These are phyloP conservation scores for Nesometra sesokonis DNA, from an alignment of 35 echinoderm and acorn worm genomes.

Conservation along the genomic window DNA sequence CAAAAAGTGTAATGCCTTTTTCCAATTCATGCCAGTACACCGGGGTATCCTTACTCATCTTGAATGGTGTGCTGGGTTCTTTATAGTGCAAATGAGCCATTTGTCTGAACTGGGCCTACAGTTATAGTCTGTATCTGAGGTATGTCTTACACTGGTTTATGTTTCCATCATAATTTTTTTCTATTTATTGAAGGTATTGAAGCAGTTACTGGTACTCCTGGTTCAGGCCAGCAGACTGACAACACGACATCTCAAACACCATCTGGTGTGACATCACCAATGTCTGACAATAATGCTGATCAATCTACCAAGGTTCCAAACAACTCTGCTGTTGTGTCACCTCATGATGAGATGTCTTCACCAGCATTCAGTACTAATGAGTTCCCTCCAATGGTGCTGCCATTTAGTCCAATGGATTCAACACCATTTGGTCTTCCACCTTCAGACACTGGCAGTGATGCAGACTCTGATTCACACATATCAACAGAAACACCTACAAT, in stretches of 20 bases:
- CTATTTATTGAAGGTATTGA: background rate
- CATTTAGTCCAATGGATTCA: background rate
- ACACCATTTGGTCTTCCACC: background rate
- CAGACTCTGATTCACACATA: background rate
- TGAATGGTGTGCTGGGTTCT: too few relatives aligned
- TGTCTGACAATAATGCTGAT: background rate
- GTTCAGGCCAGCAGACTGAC: background rate
- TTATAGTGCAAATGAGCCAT: too few relatives aligned
- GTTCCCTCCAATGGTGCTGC: background rate
- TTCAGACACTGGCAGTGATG: background rate
- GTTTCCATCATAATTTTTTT: background rate
- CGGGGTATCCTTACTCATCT: too few relatives aligned
- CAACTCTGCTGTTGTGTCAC: background rate
- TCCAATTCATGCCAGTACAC: too few relatives aligned
- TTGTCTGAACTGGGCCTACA: too few relatives aligned
- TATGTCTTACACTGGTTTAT: too few relatives aligned
- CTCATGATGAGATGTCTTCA: background rate
- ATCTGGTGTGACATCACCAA: background rate
- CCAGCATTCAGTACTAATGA: background rate
- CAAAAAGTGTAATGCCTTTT: too few relatives aligned
- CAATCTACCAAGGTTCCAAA: background rate
- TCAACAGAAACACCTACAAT: background rate
- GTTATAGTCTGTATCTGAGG: too few relatives aligned
- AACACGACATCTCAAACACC: background rate
- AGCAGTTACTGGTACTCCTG: background rate